Evolutionary conservation across 2,797 vertebrate genomes (phyloP).

Genomic region (Cynopterus sphinx): DNA sequence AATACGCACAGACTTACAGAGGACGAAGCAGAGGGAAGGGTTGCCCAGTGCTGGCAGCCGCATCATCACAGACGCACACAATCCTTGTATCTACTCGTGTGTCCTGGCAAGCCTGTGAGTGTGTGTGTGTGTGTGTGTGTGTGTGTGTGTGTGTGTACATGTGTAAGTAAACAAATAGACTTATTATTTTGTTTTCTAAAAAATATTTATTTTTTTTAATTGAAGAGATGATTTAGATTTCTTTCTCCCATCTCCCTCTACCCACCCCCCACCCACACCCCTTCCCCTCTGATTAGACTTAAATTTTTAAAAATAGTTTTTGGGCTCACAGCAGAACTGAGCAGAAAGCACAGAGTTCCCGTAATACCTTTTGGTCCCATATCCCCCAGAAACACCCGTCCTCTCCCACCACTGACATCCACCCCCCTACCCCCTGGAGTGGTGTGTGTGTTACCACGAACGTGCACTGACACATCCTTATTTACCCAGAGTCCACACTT

Average conservation of each 20-base stretch:
- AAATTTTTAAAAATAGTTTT: not conserved
- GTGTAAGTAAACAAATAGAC: too few relatives aligned
- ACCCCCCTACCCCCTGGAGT: accelerated
- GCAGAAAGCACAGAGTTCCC: not conserved
- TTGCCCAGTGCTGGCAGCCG: not conserved
- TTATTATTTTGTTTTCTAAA: not conserved
- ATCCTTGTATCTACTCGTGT: too few relatives aligned
- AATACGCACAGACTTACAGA: not conserved
- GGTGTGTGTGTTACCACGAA: too few relatives aligned
- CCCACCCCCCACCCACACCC: too few relatives aligned
- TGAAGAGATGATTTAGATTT: too few relatives aligned
- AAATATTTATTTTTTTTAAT: too few relatives aligned
- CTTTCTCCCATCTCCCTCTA: too few relatives aligned
- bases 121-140: not conserved
- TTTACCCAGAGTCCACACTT: not conserved
- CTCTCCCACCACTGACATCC: accelerated
- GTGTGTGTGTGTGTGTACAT: not conserved
- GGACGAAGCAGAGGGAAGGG: not conserved
- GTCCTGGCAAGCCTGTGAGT: not conserved
- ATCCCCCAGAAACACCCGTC: accelerated
- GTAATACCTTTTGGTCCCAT: accelerated
- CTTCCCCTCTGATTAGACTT: not conserved
- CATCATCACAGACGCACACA: accelerated
- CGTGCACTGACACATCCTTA: not conserved
- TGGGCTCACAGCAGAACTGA: not conserved